A percentile compares a stretch with the other conserved stretches of the same genome.
Conservation (phyloP, 2,113 vertebrate genomes). For the Cryptomyrus ogoouensis region DNA sequence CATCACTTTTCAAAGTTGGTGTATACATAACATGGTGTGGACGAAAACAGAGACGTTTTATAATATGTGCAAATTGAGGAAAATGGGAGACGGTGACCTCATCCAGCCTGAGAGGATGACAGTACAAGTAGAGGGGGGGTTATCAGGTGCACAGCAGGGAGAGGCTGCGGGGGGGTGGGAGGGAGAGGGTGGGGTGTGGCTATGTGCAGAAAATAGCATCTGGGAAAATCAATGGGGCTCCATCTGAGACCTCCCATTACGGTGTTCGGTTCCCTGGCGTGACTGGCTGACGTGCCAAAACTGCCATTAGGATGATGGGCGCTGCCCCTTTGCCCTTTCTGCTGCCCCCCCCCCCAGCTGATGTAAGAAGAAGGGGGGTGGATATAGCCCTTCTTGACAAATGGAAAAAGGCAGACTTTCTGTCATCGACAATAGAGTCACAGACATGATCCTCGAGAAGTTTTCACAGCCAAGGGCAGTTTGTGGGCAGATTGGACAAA, state of each 20-base stretch:
- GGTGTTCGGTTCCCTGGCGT: constrained; percentile 43
- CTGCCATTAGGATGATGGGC: constrained; percentile 51
- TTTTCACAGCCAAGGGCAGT: background rate
- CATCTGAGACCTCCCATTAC: constrained; percentile 50
- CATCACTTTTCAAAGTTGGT: background rate
- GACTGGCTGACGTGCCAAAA: constrained; percentile 47
- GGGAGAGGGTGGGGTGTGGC: constrained; percentile 2
- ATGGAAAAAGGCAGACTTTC: background rate
- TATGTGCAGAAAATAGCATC: constrained; percentile 26
- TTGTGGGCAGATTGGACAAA: background rate
- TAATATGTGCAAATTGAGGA: background rate
- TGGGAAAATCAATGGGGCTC: constrained; percentile 63
- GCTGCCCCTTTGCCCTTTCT: constrained; percentile 49
- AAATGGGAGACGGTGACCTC: background rate
- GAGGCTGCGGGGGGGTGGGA: background rate
- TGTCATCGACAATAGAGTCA: background rate
- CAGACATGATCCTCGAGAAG: background rate
- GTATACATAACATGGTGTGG: background rate
- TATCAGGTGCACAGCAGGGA: constrained; percentile 42
- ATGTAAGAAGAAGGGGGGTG: background rate
- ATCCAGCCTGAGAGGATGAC: background rate
- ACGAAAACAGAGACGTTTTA: background rate
- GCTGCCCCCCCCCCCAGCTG: constrained; percentile 16
- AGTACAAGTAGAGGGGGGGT: constrained; percentile 22
- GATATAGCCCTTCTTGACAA: background rate